Evolutionary conservation across 2,888 invertebrate genomes (phyloP), one percentile per base, ranked within the genome.

Genomic region (Archips crataeganus): DNA sequence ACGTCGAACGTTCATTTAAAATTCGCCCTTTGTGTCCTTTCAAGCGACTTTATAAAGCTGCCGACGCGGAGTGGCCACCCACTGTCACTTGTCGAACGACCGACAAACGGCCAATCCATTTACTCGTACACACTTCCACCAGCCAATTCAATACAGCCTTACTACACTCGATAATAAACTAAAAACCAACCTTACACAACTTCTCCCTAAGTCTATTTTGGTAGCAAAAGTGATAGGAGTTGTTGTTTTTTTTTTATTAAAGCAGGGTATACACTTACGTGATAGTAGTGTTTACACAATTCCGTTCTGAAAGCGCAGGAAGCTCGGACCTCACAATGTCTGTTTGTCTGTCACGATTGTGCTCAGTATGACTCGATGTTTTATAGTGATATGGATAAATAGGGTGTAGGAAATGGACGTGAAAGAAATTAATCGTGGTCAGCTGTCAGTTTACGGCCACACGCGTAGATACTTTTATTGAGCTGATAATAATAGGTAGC

Each of bases 241-340:
- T 75, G 13, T 47, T 42, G 10, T 49, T 39, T 42, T 64, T 34
- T 59, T 45, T 32, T 51, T 32, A 15, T 51, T 32, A 15, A 51
- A 63, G 32, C 10, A 71, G 75, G 75, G 78, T 77, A 78, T 82
- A 74, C 83, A 86, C 85, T 87, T 84, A 85, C 83, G 83, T 81
- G 84, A 83, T 83, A 78, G 79, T 72, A 59, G 79, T 87, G 87
- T 87, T 87, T 87, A 87, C 87, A 86, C 84, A 85, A 87, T 85
- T 85, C 87, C 84, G 82, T 85, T 86, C 85, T 89, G 86, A 88
- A 90, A 89, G 88, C 88, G 84, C 89, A 90, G 90, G 90, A 90
- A 90, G 90, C 89, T 85, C 78, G 88, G 87, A 79, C 79, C 79
- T 77, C 81, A 85, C 86, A 83, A 74, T 75, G 86, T 87, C 84